Conservation (phyloP, 2,113 vertebrate species). For the Rutilus rutilus region DNA sequence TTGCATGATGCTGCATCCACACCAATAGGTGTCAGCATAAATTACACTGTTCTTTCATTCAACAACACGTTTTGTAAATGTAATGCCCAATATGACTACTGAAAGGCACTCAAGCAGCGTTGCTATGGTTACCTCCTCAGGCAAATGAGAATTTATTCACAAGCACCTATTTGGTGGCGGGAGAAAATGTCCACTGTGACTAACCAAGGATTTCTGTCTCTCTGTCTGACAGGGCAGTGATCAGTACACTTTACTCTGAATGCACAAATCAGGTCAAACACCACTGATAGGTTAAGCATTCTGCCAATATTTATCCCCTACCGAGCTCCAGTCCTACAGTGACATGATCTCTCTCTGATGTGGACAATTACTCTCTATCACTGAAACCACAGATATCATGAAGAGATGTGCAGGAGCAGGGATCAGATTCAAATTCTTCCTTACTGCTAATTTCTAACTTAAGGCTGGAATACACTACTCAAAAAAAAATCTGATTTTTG, state of each 20-base stretch:
- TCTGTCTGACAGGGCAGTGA: not conserved
- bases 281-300: conserved; percentile 24
- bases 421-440: not conserved
- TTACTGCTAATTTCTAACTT: not conserved
- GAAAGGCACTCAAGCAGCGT: not conserved
- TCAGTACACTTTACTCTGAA: not conserved
- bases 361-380: conserved; percentile 40
- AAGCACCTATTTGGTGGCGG: not conserved
- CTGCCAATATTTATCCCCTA: conserved; percentile 24
- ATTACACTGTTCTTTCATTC: too few relatives aligned
- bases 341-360: conserved; percentile 31
- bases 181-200: not conserved
- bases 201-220: conserved; percentile 13
- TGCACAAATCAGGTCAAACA: conserved; percentile 3
- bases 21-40: not conserved
- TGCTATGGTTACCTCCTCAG: conserved; percentile 9
- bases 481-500: too few relatives aligned
- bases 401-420: not conserved
- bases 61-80: not conserved
- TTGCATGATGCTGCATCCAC: not conserved
- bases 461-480: too few relatives aligned
- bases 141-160: not conserved
- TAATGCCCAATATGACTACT: not conserved
- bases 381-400: not conserved
- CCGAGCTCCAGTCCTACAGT: conserved; percentile 16